Percentiles rank a stretch among this genome's conserved stretches.
Conservation (phyloP, 2,888 invertebrate genomes). For the Chouioia cunea region DNA sequence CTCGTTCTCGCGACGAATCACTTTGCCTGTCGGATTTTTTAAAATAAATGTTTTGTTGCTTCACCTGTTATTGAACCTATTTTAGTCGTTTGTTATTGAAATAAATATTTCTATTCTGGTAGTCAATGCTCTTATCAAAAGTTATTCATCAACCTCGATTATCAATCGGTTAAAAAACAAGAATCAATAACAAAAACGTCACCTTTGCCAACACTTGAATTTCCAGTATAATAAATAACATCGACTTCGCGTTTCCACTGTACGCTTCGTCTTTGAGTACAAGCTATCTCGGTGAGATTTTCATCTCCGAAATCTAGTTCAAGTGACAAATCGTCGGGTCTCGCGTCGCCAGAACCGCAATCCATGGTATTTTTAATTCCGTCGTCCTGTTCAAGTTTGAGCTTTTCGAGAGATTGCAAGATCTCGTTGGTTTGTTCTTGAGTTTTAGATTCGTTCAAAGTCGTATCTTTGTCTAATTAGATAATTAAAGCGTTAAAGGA, state of each 20-base stretch:
- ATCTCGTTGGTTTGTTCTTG: constrained; percentile 1
- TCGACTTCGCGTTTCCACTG: constrained; percentile 72
- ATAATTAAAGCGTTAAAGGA: too few species aligned
- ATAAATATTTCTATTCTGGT: too few species aligned
- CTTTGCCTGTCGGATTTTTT: constrained; percentile 22
- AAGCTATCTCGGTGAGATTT: constrained; percentile 13
- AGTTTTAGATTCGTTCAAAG: too few species aligned
- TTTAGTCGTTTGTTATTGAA: too few species aligned
- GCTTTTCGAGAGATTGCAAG: constrained; percentile 21
- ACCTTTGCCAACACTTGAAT: constrained; percentile 60
- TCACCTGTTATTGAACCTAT: neutral
- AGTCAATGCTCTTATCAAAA: too few species aligned
- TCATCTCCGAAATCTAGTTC: constrained; percentile 13
- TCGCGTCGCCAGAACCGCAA: constrained; percentile 35
- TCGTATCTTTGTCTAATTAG: too few species aligned
- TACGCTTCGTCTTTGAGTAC: constrained; percentile 35
- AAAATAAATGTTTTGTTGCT: neutral
- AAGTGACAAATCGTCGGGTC: neutral
- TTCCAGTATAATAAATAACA: constrained; percentile 76
- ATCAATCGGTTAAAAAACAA: neutral
- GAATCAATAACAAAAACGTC: too few species aligned
- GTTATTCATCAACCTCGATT: neutral
- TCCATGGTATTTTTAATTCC: constrained; percentile 27
- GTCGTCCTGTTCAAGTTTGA: constrained; percentile 12
- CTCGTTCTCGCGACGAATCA: constrained; percentile 72